phyloP scores from a whole-genome alignment of 2,888 invertebrate species.

The Podabrus alpinus region DNA sequence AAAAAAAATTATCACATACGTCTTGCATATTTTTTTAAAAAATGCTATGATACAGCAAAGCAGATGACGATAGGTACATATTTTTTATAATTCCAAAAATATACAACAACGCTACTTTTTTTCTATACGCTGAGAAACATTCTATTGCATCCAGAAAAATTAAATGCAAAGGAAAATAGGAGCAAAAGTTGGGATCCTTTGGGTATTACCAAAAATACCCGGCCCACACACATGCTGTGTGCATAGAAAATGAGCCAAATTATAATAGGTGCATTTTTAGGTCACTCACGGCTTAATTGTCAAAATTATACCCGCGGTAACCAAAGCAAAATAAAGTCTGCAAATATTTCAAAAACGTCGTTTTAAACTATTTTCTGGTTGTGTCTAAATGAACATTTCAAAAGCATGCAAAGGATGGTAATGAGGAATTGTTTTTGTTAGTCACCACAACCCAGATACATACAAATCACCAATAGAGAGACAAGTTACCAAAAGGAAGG shows the following conservation, averaged over 20 bases:
- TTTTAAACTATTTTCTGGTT: neutral
- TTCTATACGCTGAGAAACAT: neutral
- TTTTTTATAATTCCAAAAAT: neutral
- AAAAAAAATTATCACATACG: neutral
- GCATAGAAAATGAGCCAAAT: constrained; percentile 35
- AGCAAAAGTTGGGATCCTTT: constrained; percentile 49
- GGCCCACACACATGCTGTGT: constrained; percentile 53
- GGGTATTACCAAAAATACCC: constrained; percentile 53
- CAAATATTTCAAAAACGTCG: neutral
- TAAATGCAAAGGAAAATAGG: constrained; percentile 31
- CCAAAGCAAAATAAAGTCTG: constrained; percentile 4
- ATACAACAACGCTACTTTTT: neutral
- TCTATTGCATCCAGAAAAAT: neutral
- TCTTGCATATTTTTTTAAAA: neutral
- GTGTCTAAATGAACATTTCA: constrained; percentile 11
- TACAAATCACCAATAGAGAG: neutral
- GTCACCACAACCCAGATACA: neutral
- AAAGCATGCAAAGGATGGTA: constrained; percentile 16
- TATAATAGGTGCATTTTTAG: neutral
- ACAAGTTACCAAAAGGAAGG: neutral
- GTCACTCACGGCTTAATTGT: constrained; percentile 23
- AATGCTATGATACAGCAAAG: constrained; percentile 3
- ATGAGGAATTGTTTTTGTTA: neutral
- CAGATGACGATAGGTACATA: neutral
- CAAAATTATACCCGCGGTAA: constrained; percentile 23